A percentile compares a stretch with the other conserved stretches of the same genome.
phyloP scores from a whole-genome alignment of 2,797 vertebrate species.

The Centroberyx gerrardi region DNA sequence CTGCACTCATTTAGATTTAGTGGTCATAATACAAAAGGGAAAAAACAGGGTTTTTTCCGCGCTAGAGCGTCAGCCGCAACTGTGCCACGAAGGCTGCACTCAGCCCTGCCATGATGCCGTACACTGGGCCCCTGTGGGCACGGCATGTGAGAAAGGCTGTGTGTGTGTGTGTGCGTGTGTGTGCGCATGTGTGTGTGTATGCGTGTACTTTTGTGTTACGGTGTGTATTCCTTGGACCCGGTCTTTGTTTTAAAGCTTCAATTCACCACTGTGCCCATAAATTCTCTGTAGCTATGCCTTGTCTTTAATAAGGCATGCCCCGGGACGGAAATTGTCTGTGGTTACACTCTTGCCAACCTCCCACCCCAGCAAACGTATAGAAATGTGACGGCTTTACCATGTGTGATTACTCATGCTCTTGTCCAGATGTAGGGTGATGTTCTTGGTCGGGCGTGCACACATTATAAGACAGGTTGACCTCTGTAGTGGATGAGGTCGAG shows the following conservation, averaged over 20 bases:
- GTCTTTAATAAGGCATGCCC: constrained; percentile 70
- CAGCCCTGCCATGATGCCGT: constrained; percentile 40
- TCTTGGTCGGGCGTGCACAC: constrained; percentile 1
- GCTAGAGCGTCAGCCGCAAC: constrained; percentile 46
- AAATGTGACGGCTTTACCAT: constrained; percentile 65
- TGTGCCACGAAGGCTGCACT: constrained; percentile 31
- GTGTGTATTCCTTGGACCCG: constrained; percentile 6
- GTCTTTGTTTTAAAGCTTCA: constrained; percentile 68
- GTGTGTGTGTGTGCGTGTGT: constrained; percentile 11
- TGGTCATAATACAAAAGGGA: constrained; percentile 70
- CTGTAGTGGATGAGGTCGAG: constrained; percentile 27
- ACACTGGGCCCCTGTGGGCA: constrained; percentile 3
- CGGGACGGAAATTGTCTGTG: constrained; percentile 65
- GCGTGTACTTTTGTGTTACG: constrained; percentile 14
- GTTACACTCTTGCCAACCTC: constrained; percentile 64
- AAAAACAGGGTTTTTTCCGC: constrained; percentile 60
- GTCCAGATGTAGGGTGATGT: constrained; percentile 29
- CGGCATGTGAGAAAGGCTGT: neutral
- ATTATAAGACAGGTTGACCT: constrained; percentile 16
- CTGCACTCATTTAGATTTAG: constrained; percentile 75
- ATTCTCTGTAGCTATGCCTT: constrained; percentile 48
- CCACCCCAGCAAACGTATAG: constrained; percentile 53
- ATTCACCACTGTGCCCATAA: constrained; percentile 56
- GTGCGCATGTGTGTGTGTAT: neutral
- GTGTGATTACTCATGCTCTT: constrained; percentile 38